phyloP scores from a whole-genome alignment of 2,113 vertebrate genomes.

The Grammomys surdaster region DNA sequence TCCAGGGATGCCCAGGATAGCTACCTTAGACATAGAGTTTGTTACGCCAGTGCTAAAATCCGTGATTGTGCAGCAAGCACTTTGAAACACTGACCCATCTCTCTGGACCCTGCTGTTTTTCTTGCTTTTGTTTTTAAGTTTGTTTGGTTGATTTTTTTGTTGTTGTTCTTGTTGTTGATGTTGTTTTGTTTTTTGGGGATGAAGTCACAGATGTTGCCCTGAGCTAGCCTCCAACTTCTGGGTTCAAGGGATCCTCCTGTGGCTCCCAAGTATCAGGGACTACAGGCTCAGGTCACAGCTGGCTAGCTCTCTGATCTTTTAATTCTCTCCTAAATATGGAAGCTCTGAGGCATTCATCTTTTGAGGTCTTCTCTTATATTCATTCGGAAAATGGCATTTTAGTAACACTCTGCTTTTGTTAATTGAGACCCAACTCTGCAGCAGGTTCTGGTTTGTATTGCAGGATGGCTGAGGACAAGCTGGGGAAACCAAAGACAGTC shows the following conservation, averaged over 20 bases:
- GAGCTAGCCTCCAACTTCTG: background rate
- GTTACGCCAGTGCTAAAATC: no score
- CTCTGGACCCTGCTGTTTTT: background rate
- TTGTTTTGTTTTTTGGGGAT: background rate
- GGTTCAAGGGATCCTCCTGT: background rate
- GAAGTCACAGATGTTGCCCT: no score
- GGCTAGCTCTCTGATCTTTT: background rate
- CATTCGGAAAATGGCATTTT: background rate
- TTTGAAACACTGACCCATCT: background rate
- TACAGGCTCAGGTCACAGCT: background rate
- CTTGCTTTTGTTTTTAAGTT: background rate
- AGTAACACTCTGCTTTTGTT: background rate
- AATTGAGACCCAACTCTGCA: background rate
- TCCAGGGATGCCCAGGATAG: no score
- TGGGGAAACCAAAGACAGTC: slow-evolving; percentile 55
- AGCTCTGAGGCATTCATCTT: background rate
- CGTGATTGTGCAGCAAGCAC: background rate
- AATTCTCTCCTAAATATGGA: slow-evolving; percentile 6
- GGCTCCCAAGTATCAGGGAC: background rate
- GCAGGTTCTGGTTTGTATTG: slow-evolving; percentile 68
- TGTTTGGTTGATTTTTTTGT: no score
- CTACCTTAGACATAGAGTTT: no score
- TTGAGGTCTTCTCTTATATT: background rate
- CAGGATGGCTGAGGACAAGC: slow-evolving; percentile 87
- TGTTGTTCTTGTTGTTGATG: no score